Percentiles rank a stretch among this genome's conserved stretches.
Evolutionary conservation across 2,113 vertebrate species (phyloP).

Genomic region (Meriones unguiculatus): DNA sequence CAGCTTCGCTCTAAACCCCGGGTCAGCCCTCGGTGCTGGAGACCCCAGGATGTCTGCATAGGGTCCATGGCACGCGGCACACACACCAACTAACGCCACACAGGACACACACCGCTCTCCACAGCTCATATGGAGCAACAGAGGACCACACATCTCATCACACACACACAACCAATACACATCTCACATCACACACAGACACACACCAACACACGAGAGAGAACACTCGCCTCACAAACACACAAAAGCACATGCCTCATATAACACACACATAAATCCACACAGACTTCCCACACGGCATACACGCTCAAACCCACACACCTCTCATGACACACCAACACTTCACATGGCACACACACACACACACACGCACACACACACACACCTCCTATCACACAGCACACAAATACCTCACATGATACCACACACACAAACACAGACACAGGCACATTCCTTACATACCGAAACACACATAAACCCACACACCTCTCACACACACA

Average conservation of each 20-base stretch:
- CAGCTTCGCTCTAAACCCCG: neutral
- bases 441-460: neutral
- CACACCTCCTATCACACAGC: no score
- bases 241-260: neutral
- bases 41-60: accelerated
- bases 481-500: neutral
- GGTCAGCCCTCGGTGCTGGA: no score
- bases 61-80: neutral
- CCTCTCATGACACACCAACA: neutral
- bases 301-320: neutral
- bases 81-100: neutral
- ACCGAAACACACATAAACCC: neutral
- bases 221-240: neutral
- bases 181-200: neutral
- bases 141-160: no score
- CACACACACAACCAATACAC: neutral
- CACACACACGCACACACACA: neutral
- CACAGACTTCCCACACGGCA: neutral
- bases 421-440: neutral
- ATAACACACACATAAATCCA: neutral
- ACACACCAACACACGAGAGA: neutral
- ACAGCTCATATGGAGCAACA: neutral
- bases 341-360: neutral
- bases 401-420: neutral
- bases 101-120: neutral